Base-by-base conservation (phyloP, 2,113 vertebrate species). In the Nematolebias whitei region DNA sequence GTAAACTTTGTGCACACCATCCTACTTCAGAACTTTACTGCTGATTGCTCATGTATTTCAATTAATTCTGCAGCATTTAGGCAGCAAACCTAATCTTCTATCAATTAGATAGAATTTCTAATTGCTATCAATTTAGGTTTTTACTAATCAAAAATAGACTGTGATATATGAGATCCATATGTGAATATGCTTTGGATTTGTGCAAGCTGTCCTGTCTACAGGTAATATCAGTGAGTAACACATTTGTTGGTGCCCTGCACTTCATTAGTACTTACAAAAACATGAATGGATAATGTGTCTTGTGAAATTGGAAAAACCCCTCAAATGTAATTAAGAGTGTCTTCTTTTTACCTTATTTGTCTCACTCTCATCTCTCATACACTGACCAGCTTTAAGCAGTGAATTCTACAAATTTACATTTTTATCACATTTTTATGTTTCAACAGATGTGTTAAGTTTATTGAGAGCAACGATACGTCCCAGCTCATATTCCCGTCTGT, bases 401-500 rank as follows among this genome's bases (percentile, higher is more conserved):
- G 7, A 50, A 2, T 8, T 52, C 1, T 41, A 2, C 2, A n/a
- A n/a, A 19, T 41, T 51, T 1, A 0, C 5, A 23, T 41, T 12
- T n/a, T 45, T 24, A 4, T 18, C 4, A 5, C 55, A 0, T 48
- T 43, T 52, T 50, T 29, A 70, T 55, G 13, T 65, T 40, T 60
- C 55, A 55, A 47, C 83, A 99, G 98, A 62, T 96, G 96, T 91
- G 93, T 99, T 18, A 99, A 96, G 80, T 97, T 97, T 89, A 91
- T 99, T 62, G 95, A 98, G 79, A 97, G 94, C 91, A 98, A 98
- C 0, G 95, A 98, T 74, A 92, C 92, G 0, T 93, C 95, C 0
- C 96, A 96, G 83, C 90, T 99, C 49, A 98, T 99, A 84, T 98
- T 99, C 74, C 93, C 95, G 11, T 94, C 96, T 1, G 81, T 98